Base-by-base conservation (phyloP, 23 tunicate species). In the Halocynthia aurantium region DNA sequence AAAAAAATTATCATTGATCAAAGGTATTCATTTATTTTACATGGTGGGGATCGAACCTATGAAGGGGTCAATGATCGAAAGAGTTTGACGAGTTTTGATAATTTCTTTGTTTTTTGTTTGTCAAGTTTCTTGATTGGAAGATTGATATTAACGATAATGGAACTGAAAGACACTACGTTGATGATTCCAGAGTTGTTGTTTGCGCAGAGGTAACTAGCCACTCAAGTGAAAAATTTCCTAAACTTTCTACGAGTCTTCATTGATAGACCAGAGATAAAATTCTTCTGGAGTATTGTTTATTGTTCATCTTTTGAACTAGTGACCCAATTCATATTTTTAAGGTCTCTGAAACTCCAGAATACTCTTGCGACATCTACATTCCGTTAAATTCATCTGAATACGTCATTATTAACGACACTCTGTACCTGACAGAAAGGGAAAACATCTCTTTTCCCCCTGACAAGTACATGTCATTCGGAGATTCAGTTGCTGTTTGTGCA, bases 371-470 rank as follows among this genome's bases (percentile, higher is more conserved):
- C 18, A 62, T 87, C 6, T 87, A 77, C 76, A 12, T 66, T 62
- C 96, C 96, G 6, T 52, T 92, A 6, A 92, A 92, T 65, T 53
- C 68, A 52, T 67, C 88, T 12, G 98, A 92, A 57, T 92, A 83
- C 61, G 52, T 51, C 17, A 22, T 82, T 55, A n/a, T 72, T 57
- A 86, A 83, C 61, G 87, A 82, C 7, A 82, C 90, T 6, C 55
- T 92, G 11, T 86, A 56, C 53, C 61, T 92, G 60, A 17, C 12
- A 8, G 80, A 73, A 13, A 79, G 88, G 22, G 55, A 77, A 31
- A 74, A 74, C 71, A 53, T 84, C 80, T 60, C 96, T 70, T 10
- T 21, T 31, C 69, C 82, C 61, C 51, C 70, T 52, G 22, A 52
- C 68, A 18, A 80, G 56, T 52, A 53, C 10, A 54, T 54, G 7